Conservation (phyloP, 2,797 vertebrate species). For the Tapirus indicus region DNA sequence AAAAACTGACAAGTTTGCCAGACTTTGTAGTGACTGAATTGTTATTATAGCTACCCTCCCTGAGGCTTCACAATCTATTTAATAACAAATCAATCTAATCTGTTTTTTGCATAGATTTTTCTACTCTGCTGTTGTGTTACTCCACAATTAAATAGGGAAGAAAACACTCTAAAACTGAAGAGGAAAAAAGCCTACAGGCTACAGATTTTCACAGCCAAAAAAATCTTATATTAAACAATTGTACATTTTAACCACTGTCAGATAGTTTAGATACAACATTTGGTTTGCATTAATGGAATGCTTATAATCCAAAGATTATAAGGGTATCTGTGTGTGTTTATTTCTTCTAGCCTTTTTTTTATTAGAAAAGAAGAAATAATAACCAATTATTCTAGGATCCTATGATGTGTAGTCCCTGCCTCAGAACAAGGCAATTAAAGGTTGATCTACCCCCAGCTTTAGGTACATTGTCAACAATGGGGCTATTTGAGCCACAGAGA, state of each 20-base stretch:
- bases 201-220: conserved; percentile 55
- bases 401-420: neutral
- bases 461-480: conserved; percentile 16
- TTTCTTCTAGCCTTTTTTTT: conserved; percentile 19
- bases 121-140: conserved; percentile 54
- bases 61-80: conserved; percentile 72
- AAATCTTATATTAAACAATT: conserved; percentile 32
- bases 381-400: neutral
- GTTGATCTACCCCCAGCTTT: neutral
- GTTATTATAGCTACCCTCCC: conserved; percentile 61
- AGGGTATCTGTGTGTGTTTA: neutral
- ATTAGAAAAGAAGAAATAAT: neutral
- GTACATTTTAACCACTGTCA: conserved; percentile 51
- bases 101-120: conserved; percentile 70
- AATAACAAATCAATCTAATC: conserved; percentile 78
- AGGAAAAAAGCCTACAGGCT: conserved; percentile 12
- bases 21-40: conserved; percentile 42
- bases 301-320: conserved; percentile 7
- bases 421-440: neutral
- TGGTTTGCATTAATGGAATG: conserved; percentile 31
- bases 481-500: neutral
- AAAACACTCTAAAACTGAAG: conserved; percentile 21
- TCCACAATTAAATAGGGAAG: conserved; percentile 49
- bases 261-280: conserved; percentile 17
- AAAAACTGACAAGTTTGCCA: conserved; percentile 16